phyloP scores from a whole-genome alignment of 1,140 invertebrate species.

The Drosophila quadrilineata region DNA sequence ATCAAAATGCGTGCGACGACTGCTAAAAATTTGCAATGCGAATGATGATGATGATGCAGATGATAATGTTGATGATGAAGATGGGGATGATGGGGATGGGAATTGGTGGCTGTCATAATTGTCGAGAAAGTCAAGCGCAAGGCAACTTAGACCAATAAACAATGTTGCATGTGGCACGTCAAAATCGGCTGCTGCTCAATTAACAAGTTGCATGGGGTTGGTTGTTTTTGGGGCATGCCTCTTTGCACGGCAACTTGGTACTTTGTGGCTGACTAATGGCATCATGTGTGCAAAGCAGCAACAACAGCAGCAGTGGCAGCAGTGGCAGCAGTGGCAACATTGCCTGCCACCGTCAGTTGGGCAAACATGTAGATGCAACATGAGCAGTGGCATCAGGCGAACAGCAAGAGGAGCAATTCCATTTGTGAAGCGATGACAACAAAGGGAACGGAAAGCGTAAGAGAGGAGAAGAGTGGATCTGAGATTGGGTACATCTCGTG shows the following conservation, averaged over 20 bases:
- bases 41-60: neutral
- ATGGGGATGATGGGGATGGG: neutral
- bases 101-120: conserved; percentile 46
- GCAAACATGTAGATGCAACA: conserved; percentile 45
- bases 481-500: conserved; percentile 36
- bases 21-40: conserved; percentile 9
- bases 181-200: conserved; percentile 10
- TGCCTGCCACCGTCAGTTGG: conserved; percentile 35
- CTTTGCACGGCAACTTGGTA: conserved; percentile 73
- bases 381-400: conserved; percentile 40
- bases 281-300: conserved; percentile 47
- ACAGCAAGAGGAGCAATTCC: neutral
- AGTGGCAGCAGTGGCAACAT: conserved; percentile 16
- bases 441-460: neutral
- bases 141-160: conserved; percentile 33
- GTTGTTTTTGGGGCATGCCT: conserved; percentile 50
- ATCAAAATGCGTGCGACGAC: conserved; percentile 48
- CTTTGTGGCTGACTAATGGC: conserved; percentile 74
- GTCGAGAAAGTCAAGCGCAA: conserved; percentile 50
- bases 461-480: no score
- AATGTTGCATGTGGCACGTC: conserved; percentile 11
- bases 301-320: conserved; percentile 1
- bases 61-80: neutral
- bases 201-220: neutral
- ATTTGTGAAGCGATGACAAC: no score